A percentile compares a stretch with the other conserved stretches of the same genome.
Conservation (phyloP, 2,797 vertebrate species). For the Protonibea diacanthus region DNA sequence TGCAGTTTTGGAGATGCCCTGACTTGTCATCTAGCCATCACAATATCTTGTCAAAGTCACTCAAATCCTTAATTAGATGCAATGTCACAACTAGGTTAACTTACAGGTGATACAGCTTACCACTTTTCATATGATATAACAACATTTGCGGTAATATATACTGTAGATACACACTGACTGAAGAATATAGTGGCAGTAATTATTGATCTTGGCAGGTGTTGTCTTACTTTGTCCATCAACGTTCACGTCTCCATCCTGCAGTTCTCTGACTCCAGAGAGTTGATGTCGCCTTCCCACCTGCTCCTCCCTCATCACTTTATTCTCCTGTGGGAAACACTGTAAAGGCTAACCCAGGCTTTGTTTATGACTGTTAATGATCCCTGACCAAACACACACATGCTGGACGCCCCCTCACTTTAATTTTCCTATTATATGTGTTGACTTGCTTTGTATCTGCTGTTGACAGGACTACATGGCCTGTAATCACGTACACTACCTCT, state of each 20-base stretch:
- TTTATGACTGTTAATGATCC: slow-evolving; percentile 34
- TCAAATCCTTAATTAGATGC: too few species aligned
- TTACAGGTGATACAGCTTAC: not conserved
- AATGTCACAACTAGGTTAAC: too few species aligned
- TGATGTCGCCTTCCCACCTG: slow-evolving; percentile 57
- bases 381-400: slow-evolving; percentile 38
- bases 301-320: slow-evolving; percentile 61
- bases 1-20: too few species aligned
- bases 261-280: slow-evolving; percentile 6
- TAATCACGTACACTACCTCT: slow-evolving; percentile 31
- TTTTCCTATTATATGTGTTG: slow-evolving; percentile 29
- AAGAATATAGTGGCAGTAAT: not conserved
- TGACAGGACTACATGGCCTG: slow-evolving; percentile 44
- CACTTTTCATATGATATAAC: too few species aligned
- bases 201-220: not conserved
- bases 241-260: not conserved
- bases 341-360: not conserved
- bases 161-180: too few species aligned
- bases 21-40: too few species aligned
- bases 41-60: too few species aligned
- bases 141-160: too few species aligned
- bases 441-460: slow-evolving; percentile 33
- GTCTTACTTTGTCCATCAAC: slow-evolving; percentile 19
- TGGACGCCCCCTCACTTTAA: slow-evolving; percentile 2
- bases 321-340: slow-evolving; percentile 5